A percentile compares a stretch with the other conserved stretches of the same genome.
These are phyloP conservation scores for Equus przewalskii DNA, from an alignment of 2,113 vertebrate species.

Conservation along the genomic window DNA sequence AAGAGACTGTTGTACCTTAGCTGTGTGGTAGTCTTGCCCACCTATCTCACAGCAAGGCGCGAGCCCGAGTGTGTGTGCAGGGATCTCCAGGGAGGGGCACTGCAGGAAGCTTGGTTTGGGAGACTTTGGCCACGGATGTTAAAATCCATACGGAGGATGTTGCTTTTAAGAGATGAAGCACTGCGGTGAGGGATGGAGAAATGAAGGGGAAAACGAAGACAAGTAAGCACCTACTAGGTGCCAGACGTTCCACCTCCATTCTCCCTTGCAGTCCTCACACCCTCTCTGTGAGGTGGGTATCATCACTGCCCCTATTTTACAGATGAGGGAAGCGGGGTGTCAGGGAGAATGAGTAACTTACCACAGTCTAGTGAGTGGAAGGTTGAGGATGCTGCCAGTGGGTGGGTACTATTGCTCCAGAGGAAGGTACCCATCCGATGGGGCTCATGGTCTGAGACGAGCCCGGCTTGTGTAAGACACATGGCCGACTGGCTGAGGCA, in stretches of 20 bases:
- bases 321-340: background rate
- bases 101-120: background rate
- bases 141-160: background rate
- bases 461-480: background rate
- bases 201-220: background rate
- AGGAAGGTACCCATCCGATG: background rate
- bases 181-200: background rate
- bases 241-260: background rate
- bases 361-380: background rate
- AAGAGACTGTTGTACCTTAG: background rate
- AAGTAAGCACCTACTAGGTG: background rate
- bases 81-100: rapidly evolving
- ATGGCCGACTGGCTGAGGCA: background rate
- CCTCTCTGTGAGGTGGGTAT: background rate
- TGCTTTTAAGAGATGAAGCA: constrained; percentile 28
- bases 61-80: background rate
- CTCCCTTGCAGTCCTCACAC: background rate
- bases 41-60: background rate
- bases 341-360: background rate
- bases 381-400: background rate
- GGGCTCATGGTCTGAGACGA: background rate
- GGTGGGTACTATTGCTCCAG: rapidly evolving
- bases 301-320: background rate
- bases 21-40: background rate
- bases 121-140: background rate